These are phyloP conservation scores for Archips crataeganus DNA, from an alignment of 2,888 invertebrate species.

Conservation along the genomic window DNA sequence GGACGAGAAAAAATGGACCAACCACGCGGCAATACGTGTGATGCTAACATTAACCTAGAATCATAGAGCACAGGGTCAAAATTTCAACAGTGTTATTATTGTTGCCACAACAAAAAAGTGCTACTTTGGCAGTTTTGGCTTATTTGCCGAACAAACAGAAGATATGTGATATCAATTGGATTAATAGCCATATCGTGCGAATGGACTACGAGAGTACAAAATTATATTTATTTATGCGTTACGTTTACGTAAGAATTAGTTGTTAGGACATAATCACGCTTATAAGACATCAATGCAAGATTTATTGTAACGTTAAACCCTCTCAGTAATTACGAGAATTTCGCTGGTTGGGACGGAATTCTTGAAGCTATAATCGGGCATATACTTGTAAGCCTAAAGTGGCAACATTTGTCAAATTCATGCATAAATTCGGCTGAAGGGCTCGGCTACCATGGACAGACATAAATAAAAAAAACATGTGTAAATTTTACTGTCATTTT, in stretches of 20 bases:
- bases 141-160: conserved; percentile 48
- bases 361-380: background rate
- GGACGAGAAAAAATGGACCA: conserved; percentile 76
- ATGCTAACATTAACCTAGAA: conserved; percentile 42
- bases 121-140: conserved; percentile 55
- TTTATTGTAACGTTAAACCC: background rate
- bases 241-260: conserved; percentile 12
- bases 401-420: background rate
- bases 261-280: background rate
- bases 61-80: conserved; percentile 5
- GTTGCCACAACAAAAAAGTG: conserved; percentile 47
- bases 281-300: conserved; percentile 14
- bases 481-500: background rate
- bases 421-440: background rate
- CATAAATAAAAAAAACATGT: too few relatives aligned
- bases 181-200: conserved; percentile 54
- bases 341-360: background rate
- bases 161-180: conserved; percentile 52
- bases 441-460: too few relatives aligned
- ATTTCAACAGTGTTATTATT: conserved; percentile 4
- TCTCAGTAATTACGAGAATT: background rate
- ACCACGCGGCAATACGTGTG: conserved; percentile 73
- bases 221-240: conserved; percentile 55
- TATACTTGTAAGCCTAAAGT: background rate
- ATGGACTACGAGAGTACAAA: conserved; percentile 74